Percentiles rank a stretch among this genome's conserved stretches.
Evolutionary conservation across 2,113 vertebrate species (phyloP).

Genomic region (Rhea americana): DNA sequence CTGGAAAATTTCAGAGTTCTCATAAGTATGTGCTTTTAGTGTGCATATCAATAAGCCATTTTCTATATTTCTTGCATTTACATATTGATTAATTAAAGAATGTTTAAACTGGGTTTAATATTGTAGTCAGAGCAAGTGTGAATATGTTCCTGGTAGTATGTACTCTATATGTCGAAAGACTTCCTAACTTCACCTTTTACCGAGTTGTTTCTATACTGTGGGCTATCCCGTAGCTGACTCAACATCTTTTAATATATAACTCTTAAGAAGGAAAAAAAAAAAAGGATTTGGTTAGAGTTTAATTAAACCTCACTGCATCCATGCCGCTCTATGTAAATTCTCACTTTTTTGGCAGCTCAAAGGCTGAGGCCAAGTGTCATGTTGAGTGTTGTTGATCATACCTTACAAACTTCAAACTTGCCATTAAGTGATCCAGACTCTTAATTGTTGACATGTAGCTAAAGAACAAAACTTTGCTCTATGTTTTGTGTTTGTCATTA

Average conservation of each 20-base stretch:
- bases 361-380: neutral
- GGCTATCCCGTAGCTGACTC: neutral
- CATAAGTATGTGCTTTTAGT: neutral
- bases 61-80: neutral
- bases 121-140: neutral
- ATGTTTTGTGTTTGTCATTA: neutral
- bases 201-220: neutral
- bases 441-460: neutral
- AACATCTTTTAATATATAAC: neutral
- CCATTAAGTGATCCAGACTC: neutral
- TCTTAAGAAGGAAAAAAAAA: neutral
- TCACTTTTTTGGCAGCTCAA: neutral
- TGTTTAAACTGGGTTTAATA: neutral
- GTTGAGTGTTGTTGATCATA: neutral
- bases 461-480: neutral
- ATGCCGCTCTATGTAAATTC: neutral
- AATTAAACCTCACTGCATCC: neutral
- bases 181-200: neutral
- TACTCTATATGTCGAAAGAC: neutral
- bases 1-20: neutral
- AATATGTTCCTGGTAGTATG: neutral
- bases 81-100: neutral
- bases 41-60: neutral
- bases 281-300: neutral
- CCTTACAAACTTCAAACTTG: neutral